Conservation (phyloP, 2,113 vertebrate species). For the Lutjanus erythropterus region DNA sequence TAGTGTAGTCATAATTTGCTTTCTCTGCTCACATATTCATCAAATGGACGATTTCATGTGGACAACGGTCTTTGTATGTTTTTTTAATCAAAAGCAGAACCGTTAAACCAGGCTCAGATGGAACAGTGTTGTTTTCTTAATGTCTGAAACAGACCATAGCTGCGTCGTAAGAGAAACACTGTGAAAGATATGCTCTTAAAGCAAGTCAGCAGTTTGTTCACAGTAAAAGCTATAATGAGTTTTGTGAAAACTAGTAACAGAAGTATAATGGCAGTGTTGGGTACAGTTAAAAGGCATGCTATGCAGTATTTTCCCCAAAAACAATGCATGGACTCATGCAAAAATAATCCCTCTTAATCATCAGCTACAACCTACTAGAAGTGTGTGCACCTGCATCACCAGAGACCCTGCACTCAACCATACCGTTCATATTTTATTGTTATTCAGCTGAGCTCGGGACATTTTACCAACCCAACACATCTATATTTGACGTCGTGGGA, state of each 20-base stretch:
- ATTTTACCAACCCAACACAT: no score
- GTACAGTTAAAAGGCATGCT: no score
- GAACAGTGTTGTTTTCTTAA: constrained; percentile 21
- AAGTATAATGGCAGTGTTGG: not conserved
- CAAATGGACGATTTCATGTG: constrained; percentile 32
- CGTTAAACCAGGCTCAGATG: constrained; percentile 11
- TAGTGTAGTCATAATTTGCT: constrained; percentile 41
- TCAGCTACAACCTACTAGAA: no score
- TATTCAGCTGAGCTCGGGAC: no score
- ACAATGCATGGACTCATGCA: no score
- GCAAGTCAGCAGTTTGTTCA: not conserved
- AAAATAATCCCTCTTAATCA: no score
- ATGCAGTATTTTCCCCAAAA: no score
- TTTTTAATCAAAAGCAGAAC: constrained; percentile 21
- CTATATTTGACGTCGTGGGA: no score
- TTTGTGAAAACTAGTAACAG: not conserved
- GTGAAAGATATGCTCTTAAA: not conserved
- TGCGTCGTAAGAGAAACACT: not conserved
- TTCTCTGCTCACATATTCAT: constrained; percentile 31
- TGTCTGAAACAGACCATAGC: constrained; percentile 5
- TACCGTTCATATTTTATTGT: no score
- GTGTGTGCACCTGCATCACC: no score
- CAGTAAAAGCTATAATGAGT: not conserved
- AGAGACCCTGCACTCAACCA: no score
- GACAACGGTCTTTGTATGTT: not conserved